Conservation (phyloP, 2,888 invertebrate species). For the Endomychus coccineus region DNA sequence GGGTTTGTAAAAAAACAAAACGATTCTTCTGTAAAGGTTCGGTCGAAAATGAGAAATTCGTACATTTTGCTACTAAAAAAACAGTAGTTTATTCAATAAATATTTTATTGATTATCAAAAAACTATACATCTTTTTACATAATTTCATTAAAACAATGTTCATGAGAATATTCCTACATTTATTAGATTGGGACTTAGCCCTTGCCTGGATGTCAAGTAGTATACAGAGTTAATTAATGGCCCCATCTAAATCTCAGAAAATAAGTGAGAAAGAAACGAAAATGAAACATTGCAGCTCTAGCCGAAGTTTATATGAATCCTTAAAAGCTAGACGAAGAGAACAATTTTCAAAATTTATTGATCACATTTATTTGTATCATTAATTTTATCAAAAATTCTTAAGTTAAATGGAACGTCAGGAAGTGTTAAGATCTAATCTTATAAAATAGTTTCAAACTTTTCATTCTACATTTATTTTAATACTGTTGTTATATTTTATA, state of each 20-base stretch:
- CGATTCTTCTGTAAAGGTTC: background rate
- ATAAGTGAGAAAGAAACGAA: background rate
- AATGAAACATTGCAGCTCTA: no score
- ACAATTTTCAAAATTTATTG: constrained; percentile 13
- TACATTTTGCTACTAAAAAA: background rate
- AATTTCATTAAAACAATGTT: constrained; percentile 21
- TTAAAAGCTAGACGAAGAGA: constrained; percentile 14
- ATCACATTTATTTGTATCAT: constrained; percentile 16
- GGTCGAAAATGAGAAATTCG: background rate
- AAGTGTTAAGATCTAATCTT: no score
- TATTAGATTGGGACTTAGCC: constrained; percentile 11
- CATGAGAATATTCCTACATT: constrained; percentile 19
- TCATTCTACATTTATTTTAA: no score
- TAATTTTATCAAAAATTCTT: background rate
- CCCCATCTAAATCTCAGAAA: constrained; percentile 19
- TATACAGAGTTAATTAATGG: constrained; percentile 28
- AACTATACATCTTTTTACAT: constrained; percentile 28
- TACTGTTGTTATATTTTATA: no score
- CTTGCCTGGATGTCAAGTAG: constrained; percentile 23
- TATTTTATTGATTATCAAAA: constrained; percentile 29
- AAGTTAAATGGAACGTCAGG: no score
- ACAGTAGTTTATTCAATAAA: constrained; percentile 10
- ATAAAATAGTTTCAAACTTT: no score
- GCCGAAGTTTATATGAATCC: constrained; percentile 13
- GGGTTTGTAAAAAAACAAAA: background rate